These are phyloP conservation scores for Noctua pronuba DNA, from an alignment of 2,888 invertebrate genomes.

Conservation along the genomic window DNA sequence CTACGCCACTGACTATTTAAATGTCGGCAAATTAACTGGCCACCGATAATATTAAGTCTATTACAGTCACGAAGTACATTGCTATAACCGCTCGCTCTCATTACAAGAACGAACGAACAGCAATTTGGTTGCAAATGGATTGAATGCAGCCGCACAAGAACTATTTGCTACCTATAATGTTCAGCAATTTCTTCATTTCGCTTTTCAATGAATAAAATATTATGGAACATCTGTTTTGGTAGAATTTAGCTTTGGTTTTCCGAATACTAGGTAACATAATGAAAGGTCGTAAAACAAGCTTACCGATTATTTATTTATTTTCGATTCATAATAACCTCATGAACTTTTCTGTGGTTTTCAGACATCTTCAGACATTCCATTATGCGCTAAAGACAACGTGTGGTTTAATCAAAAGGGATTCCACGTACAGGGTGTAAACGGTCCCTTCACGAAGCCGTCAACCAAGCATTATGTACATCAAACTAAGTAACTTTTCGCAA, in stretches of 20 bases:
- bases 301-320: neutral
- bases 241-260: conserved; percentile 15
- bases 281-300: neutral
- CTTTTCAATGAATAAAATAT: conserved; percentile 71
- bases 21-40: conserved; percentile 72
- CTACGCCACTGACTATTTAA: too few species aligned
- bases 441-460: too few species aligned
- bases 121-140: conserved; percentile 84
- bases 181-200: conserved; percentile 82
- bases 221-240: conserved; percentile 33
- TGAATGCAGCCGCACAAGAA: conserved; percentile 73
- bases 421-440: too few species aligned
- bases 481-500: too few species aligned
- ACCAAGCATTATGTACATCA: too few species aligned
- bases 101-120: conserved; percentile 83
- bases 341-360: neutral
- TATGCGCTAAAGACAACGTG: neutral
- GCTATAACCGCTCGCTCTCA: conserved; percentile 77
- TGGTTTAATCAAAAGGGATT: too few species aligned
- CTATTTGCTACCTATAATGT: conserved; percentile 57
- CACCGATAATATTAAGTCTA: conserved; percentile 77
- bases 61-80: conserved; percentile 83
- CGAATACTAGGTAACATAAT: neutral
- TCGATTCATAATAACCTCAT: neutral
- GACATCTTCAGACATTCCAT: neutral